These are phyloP conservation scores for Pyrochroa serraticornis DNA, from an alignment of 2,888 invertebrate species.

Conservation along the genomic window DNA sequence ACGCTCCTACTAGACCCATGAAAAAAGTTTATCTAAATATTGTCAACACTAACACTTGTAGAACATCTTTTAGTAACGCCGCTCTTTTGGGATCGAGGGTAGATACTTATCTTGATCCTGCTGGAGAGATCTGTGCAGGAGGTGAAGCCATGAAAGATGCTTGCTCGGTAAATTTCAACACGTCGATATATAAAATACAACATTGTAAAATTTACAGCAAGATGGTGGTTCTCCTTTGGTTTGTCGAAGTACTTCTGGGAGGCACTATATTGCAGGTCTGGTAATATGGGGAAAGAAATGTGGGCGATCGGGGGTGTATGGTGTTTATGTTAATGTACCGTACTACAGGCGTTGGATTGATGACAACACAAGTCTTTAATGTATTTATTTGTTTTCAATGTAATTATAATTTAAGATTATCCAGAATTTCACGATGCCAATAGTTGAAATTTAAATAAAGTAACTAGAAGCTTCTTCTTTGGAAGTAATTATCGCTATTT, in stretches of 20 bases:
- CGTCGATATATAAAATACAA: not conserved
- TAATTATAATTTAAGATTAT: no score
- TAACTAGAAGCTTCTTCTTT: no score
- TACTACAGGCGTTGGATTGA: slow-evolving; percentile 57
- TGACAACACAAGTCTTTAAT: not conserved
- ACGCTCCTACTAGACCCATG: slow-evolving; percentile 63
- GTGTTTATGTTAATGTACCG: slow-evolving; percentile 78
- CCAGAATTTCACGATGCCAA: no score
- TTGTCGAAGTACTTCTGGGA: slow-evolving; percentile 57
- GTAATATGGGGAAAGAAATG: slow-evolving; percentile 79
- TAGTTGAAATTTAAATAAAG: no score
- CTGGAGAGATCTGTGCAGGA: slow-evolving; percentile 54
- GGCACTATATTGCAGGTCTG: slow-evolving; percentile 69
- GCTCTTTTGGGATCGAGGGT: slow-evolving; percentile 45
- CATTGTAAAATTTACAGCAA: slow-evolving; percentile 61
- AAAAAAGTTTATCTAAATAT: slow-evolving; percentile 80
- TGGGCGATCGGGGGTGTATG: slow-evolving; percentile 72
- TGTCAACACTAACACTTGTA: slow-evolving; percentile 62
- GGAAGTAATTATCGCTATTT: no score
- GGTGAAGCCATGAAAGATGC: slow-evolving; percentile 49
- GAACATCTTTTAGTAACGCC: slow-evolving; percentile 41
- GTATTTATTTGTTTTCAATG: no score
- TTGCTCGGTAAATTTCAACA: slow-evolving; percentile 45
- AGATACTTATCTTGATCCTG: slow-evolving; percentile 49
- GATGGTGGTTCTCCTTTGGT: slow-evolving; percentile 77